Conservation (phyloP, 1,140 invertebrate genomes). For the Nasonia giraulti region DNA sequence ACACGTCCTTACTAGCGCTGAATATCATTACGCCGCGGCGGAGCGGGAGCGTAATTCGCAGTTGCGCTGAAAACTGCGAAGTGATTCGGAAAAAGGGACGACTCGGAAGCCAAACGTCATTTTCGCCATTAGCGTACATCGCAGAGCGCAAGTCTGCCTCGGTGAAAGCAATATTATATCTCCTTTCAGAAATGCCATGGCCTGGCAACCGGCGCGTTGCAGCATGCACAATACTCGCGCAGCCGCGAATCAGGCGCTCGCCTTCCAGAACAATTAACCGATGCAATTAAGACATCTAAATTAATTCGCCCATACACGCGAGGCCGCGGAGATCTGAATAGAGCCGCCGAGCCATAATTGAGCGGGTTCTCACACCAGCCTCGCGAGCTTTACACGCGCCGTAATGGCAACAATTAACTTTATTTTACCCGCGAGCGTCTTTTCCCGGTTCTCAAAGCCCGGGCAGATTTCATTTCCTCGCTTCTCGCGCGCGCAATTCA, state of each 20-base stretch:
- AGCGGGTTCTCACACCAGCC: conserved; percentile 69
- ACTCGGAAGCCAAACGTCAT: too few species aligned
- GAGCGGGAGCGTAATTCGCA: too few species aligned
- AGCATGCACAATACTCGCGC: conserved; percentile 43
- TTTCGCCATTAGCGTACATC: conserved; percentile 34
- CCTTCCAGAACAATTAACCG: conserved; percentile 70
- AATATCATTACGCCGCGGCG: too few species aligned
- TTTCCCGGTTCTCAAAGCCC: conserved; percentile 65
- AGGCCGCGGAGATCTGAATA: conserved; percentile 59
- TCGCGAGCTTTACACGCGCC: conserved; percentile 55
- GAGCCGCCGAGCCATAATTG: conserved; percentile 66
- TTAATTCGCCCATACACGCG: conserved; percentile 66
- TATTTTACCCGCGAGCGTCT: conserved; percentile 66
- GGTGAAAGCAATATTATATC: conserved; percentile 55
- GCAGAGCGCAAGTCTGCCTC: conserved; percentile 47
- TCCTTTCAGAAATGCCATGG: conserved; percentile 31
- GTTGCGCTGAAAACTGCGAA: too few species aligned
- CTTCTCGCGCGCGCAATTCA: conserved; percentile 48
- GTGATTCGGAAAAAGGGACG: not conserved
- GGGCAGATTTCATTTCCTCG: conserved; percentile 68
- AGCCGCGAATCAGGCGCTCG: conserved; percentile 43
- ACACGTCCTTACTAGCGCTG: too few species aligned
- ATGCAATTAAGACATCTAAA: conserved; percentile 74
- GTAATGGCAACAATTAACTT: conserved; percentile 74
- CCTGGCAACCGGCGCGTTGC: conserved; percentile 12